phyloP scores from a whole-genome alignment of 53 echinoderm and acorn worm species.

The Holothuria scabra region DNA sequence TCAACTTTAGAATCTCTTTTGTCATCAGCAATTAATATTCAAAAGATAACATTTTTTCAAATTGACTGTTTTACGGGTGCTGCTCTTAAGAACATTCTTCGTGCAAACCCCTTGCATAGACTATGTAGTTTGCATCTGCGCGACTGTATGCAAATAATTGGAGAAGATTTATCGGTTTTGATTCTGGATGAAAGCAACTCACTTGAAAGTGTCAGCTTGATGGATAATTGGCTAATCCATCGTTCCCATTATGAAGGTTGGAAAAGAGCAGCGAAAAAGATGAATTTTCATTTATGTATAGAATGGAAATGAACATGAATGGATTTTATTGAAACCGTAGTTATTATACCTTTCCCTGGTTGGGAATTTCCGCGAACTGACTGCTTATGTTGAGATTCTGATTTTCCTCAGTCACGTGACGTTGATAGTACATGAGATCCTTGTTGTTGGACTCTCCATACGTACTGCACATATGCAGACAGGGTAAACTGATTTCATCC shows the following conservation, averaged over 20 bases:
- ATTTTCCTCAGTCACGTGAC: too few relatives aligned
- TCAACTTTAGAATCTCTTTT: background rate
- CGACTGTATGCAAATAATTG: slow-evolving; percentile 29
- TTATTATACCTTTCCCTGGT: too few relatives aligned
- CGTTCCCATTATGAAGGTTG: slow-evolving; percentile 21
- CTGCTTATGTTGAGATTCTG: too few relatives aligned
- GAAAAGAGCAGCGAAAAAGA: background rate
- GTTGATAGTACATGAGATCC: too few relatives aligned
- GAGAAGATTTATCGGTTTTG: slow-evolving; percentile 3
- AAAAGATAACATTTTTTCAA: slow-evolving; percentile 13
- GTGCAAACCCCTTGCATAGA: background rate
- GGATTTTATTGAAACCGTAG: background rate
- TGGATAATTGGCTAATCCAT: slow-evolving; percentile 24
- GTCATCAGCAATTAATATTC: background rate
- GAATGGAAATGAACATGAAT: slow-evolving; percentile 9
- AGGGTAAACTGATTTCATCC: too few relatives aligned
- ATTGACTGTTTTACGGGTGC: slow-evolving; percentile 10
- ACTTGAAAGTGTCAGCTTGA: slow-evolving; percentile 23
- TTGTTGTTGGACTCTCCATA: too few relatives aligned
- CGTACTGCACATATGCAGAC: too few relatives aligned
- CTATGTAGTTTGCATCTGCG: background rate
- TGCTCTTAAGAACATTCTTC: background rate
- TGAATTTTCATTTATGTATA: slow-evolving; percentile 6
- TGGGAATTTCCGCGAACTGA: too few relatives aligned
- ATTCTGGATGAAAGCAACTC: slow-evolving; percentile 5